phyloP scores from a whole-genome alignment of 2,797 vertebrate species.

The Heteromormyrus szaboi region DNA sequence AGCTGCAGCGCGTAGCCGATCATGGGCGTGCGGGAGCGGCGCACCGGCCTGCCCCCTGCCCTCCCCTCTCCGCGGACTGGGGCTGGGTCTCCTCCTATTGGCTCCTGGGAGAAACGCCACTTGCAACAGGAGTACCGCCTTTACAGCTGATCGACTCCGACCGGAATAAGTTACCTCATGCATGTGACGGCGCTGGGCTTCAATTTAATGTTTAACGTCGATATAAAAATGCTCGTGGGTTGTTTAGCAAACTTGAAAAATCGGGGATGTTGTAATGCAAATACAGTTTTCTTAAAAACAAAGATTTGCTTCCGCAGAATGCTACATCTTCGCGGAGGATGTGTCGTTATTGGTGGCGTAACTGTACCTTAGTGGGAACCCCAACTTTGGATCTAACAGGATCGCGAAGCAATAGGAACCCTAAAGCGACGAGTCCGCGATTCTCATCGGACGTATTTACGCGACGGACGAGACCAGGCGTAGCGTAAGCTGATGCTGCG shows the following conservation, averaged over 20 bases:
- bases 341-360: not conserved
- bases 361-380: not conserved
- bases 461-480: not conserved
- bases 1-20: not conserved
- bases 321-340: not conserved
- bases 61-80: not conserved
- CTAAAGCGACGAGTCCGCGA: not conserved
- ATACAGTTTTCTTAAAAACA: not conserved
- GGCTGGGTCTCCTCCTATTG: slow-evolving; percentile 2
- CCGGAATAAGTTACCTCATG: not conserved
- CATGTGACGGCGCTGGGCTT: not conserved
- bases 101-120: slow-evolving; percentile 4
- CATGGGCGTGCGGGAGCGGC: not conserved
- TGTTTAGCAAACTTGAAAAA: not conserved
- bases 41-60: not conserved
- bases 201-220: not conserved
- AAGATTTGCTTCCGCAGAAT: not conserved
- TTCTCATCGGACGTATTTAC: slow-evolving; percentile 7
- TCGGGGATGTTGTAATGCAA: not conserved
- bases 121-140: not conserved
- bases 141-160: not conserved
- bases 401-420: not conserved
- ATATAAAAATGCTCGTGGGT: not conserved
- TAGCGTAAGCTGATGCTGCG: not conserved
- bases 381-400: not conserved